Evolutionary conservation across 1,140 invertebrate genomes (phyloP).

Genomic region (Drosophila pectinifera): DNA sequence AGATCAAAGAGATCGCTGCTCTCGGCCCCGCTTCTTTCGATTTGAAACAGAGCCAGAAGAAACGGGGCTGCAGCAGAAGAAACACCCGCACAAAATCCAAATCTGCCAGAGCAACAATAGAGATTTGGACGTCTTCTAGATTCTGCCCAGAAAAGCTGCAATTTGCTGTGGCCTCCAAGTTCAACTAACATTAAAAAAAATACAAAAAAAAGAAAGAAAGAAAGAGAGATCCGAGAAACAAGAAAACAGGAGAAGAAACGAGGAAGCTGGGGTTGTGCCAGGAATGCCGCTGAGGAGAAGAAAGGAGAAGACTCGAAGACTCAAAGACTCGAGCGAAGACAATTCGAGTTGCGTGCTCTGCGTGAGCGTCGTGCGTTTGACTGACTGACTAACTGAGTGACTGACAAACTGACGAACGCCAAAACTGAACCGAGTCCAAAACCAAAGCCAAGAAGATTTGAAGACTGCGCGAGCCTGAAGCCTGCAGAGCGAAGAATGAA

Average conservation of each 20-base stretch:
- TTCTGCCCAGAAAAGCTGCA: constrained; percentile 59
- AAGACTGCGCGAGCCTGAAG: constrained; percentile 11
- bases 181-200: constrained; percentile 76
- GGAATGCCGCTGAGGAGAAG: constrained; percentile 60
- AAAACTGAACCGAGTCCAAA: constrained; percentile 59
- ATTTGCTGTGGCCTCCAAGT: constrained; percentile 79
- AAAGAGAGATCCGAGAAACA: constrained; percentile 24
- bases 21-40: background rate
- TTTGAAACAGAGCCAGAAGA: constrained; percentile 6
- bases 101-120: constrained; percentile 53
- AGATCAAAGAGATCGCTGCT: constrained; percentile 38
- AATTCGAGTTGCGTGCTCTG: constrained; percentile 84
- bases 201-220: background rate
- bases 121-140: constrained; percentile 61
- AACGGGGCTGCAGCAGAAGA: background rate
- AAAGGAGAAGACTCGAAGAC: background rate
- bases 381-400: constrained; percentile 40
- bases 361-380: constrained; percentile 84
- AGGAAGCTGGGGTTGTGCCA: constrained; percentile 46
- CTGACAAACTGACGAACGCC: constrained; percentile 53
- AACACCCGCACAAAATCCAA: constrained; percentile 39
- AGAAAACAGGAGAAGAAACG: constrained; percentile 35
- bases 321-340: constrained; percentile 45
- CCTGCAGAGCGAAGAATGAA: constrained; percentile 21
- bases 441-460: constrained; percentile 16